Conservation (phyloP, 2,888 invertebrate species). For the Hecatera dysodea region DNA sequence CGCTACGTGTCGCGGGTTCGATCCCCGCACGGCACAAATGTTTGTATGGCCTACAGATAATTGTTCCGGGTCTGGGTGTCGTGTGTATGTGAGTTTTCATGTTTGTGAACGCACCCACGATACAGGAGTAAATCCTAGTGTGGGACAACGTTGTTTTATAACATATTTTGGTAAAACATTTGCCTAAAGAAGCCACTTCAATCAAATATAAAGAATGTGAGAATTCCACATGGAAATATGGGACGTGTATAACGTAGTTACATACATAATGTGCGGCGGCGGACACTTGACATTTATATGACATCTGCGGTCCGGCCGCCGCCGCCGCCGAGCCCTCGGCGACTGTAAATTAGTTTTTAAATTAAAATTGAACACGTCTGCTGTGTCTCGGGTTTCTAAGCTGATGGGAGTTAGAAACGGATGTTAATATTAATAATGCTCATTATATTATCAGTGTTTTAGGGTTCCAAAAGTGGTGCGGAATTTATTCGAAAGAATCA, state of each 20-base stretch:
- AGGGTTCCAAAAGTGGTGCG: too few species aligned
- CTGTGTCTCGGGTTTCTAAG: slow-evolving; percentile 5
- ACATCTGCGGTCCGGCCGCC: slow-evolving; percentile 36
- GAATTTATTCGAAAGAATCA: too few species aligned
- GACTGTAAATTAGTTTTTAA: slow-evolving; percentile 43
- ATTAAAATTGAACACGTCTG: slow-evolving; percentile 28
- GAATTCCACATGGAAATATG: slow-evolving; percentile 18
- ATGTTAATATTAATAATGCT: slow-evolving; percentile 1
- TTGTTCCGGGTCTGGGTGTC: too few species aligned
- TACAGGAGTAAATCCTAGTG: too few species aligned
- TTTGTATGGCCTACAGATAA: too few species aligned
- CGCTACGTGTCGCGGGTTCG: too few species aligned
- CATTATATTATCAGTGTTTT: not conserved
- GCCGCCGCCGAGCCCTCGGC: slow-evolving; percentile 1
- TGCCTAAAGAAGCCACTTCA: not conserved
- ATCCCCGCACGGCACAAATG: too few species aligned
- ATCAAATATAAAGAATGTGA: slow-evolving; percentile 1
- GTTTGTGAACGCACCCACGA: too few species aligned
- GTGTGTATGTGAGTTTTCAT: too few species aligned
- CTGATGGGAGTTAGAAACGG: not conserved
- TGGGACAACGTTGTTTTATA: too few species aligned
- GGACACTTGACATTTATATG: slow-evolving; percentile 56
- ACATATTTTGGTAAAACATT: too few species aligned
- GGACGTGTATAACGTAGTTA: slow-evolving; percentile 9
- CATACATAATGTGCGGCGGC: not conserved